phyloP scores from a whole-genome alignment of 2,113 vertebrate species.

The Pristiophorus japonicus region DNA sequence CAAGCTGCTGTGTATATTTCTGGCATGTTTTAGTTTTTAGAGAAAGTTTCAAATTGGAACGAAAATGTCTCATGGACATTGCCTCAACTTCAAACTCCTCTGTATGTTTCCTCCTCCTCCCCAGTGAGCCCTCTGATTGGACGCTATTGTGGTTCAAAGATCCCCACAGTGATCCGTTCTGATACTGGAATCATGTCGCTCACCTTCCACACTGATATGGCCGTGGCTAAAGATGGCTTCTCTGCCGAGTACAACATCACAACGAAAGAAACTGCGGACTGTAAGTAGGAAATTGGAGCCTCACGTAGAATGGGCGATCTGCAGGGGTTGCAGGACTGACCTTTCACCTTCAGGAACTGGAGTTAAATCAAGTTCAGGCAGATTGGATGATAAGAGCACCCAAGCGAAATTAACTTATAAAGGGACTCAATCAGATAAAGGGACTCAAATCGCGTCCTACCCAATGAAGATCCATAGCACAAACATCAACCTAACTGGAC shows the following conservation, averaged over 20 bases:
- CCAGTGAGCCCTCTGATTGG: conserved; percentile 92
- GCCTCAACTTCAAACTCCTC: not conserved
- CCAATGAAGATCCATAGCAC: not conserved
- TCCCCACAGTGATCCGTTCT: conserved; percentile 85
- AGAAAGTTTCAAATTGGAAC: too few species aligned
- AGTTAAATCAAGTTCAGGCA: not conserved
- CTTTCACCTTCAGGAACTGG: not conserved
- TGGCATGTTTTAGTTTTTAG: not conserved
- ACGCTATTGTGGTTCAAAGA: conserved; percentile 86
- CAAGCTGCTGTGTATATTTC: not conserved
- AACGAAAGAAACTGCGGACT: conserved; percentile 80
- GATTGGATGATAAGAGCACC: too few species aligned
- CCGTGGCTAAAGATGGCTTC: conserved; percentile 94
- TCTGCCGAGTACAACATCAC: conserved; percentile 89
- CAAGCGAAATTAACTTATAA: not conserved
- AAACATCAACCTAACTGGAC: not conserved
- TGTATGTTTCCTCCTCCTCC: conserved; percentile 30
- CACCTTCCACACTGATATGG: conserved; percentile 94
- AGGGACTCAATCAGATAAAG: not conserved
- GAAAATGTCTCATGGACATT: not conserved
- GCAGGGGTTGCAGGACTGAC: not conserved
- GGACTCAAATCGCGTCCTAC: not conserved
- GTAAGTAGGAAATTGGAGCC: conserved; percentile 61
- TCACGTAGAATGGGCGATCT: not conserved
- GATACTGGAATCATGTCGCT: conserved; percentile 86